Conservation (phyloP, 2,113 vertebrate genomes). For the Corvus hawaiiensis region DNA sequence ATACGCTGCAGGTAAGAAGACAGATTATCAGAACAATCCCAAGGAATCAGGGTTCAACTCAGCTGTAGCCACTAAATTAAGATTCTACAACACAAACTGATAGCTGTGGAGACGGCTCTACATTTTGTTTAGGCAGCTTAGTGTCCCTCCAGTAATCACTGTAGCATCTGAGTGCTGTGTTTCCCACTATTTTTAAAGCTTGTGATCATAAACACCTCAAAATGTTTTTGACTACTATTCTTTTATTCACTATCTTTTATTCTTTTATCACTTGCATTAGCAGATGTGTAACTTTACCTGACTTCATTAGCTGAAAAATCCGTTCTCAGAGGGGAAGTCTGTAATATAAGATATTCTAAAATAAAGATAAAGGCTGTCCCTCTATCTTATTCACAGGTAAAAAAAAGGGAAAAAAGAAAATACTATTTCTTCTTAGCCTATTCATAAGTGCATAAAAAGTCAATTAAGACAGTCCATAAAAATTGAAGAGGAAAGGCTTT, state of each 20-base stretch:
- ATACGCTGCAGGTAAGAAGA: background rate
- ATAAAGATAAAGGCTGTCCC: background rate
- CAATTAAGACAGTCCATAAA: constrained; percentile 58
- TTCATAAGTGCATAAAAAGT: constrained; percentile 47
- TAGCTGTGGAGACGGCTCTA: background rate
- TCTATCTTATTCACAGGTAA: background rate
- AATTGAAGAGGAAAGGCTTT: constrained; percentile 39
- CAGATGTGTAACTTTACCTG: background rate
- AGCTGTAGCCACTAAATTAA: background rate
- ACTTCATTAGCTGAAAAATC: background rate
- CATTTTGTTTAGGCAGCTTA: background rate
- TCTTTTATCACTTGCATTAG: background rate
- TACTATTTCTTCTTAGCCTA: background rate
- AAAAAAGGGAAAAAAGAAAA: background rate
- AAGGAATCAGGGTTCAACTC: background rate
- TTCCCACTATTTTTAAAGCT: background rate
- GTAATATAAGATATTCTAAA: background rate
- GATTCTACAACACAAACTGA: background rate
- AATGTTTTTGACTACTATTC: background rate
- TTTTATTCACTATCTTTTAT: background rate
- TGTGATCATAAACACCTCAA: background rate
- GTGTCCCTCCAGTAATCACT: background rate
- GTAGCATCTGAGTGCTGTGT: background rate
- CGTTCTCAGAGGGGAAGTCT: background rate
- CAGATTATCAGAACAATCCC: background rate